These are phyloP conservation scores for Raja brachyura DNA, from an alignment of 2,113 vertebrate species.

Conservation along the genomic window DNA sequence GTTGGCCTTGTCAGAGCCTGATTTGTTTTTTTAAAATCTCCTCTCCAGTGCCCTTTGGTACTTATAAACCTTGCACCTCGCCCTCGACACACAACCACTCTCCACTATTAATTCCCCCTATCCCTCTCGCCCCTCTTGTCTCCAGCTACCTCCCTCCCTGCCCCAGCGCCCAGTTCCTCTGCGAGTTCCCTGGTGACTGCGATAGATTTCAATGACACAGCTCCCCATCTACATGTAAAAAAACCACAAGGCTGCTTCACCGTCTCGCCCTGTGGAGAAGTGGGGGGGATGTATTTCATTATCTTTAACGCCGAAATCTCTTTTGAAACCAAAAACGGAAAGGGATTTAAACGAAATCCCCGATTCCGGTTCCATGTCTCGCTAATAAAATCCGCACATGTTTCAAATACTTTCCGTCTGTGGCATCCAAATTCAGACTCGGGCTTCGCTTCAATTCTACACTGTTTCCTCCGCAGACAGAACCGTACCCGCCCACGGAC, in stretches of 20 bases:
- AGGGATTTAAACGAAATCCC: constrained; percentile 3
- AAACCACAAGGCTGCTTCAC: background rate
- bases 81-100: background rate
- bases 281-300: background rate
- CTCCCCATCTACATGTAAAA: background rate
- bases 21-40: too few relatives aligned
- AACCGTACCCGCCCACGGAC: background rate
- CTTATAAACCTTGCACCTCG: background rate
- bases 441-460: background rate
- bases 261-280: background rate
- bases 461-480: background rate
- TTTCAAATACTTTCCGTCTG: background rate
- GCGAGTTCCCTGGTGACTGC: background rate
- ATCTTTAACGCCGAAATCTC: background rate
- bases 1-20: too few relatives aligned
- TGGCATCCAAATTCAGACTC: background rate
- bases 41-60: background rate
- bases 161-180: background rate
- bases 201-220: background rate
- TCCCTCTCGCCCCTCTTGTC: background rate
- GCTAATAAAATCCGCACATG: background rate
- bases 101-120: background rate
- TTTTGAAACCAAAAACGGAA: background rate
- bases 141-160: background rate
- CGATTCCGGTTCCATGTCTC: background rate